A percentile compares a stretch with the other conserved stretches of the same genome.
These are phyloP conservation scores for Cantharis rustica DNA, from an alignment of 2,888 invertebrate species.

Conservation along the genomic window DNA sequence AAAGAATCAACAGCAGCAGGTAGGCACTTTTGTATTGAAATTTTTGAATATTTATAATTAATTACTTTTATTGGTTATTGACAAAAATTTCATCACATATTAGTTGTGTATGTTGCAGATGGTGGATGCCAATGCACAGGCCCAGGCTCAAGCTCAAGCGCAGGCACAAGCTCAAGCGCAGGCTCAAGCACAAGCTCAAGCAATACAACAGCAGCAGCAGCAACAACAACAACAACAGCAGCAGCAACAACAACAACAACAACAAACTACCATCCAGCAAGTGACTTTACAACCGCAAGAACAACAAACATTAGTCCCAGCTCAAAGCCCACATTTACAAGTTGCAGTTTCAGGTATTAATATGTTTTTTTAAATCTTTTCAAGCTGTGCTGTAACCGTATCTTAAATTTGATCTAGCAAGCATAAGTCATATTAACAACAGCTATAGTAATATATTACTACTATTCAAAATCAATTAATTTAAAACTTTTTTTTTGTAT, in stretches of 20 bases:
- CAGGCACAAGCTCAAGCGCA: constrained; percentile 39
- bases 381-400: too few species aligned
- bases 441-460: too few species aligned
- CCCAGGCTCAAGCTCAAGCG: constrained; percentile 49
- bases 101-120: constrained; percentile 37
- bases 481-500: background rate
- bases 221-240: constrained; percentile 39
- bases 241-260: constrained; percentile 44
- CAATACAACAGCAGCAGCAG: constrained; percentile 52
- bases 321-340: constrained; percentile 57
- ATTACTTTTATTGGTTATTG: background rate
- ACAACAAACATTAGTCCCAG: constrained; percentile 55
- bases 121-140: constrained; percentile 50
- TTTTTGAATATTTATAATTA: background rate
- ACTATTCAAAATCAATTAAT: background rate
- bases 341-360: constrained; percentile 47
- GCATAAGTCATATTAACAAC: background rate
- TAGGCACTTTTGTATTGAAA: background rate
- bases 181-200: constrained; percentile 49
- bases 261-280: constrained; percentile 63
- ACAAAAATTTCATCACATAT: constrained; percentile 28
- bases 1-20: constrained; percentile 46
- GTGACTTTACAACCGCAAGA: constrained; percentile 60
- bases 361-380: background rate
- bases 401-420: background rate